A percentile compares a stretch with the other conserved stretches of the same genome.
Evolutionary conservation across 2,113 vertebrate species (phyloP).

Genomic region (Callionymus lyra): DNA sequence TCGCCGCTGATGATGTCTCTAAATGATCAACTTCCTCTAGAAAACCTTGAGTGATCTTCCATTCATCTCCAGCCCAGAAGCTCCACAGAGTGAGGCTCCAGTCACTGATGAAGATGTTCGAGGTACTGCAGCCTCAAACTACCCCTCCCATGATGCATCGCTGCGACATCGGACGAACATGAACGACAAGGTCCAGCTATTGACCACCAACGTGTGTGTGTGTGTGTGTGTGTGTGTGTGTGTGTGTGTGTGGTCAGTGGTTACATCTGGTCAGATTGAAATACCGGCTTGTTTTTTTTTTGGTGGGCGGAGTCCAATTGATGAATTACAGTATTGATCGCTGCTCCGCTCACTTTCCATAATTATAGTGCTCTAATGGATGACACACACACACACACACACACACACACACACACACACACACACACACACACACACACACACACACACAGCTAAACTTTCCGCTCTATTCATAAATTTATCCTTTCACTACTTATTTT

Average conservation of each 20-base stretch:
- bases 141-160: slow-evolving; percentile 5
- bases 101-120: no score
- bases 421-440: slow-evolving; percentile 6
- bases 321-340: slow-evolving; percentile 94
- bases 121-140: background rate
- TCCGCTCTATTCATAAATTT: no score
- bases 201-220: slow-evolving; percentile 3
- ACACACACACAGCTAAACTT: no score
- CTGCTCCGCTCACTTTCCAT: slow-evolving; percentile 89
- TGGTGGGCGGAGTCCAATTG: slow-evolving; percentile 62
- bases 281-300: slow-evolving; percentile 9
- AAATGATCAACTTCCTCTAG: background rate
- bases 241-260: slow-evolving; percentile 16
- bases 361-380: slow-evolving; percentile 93
- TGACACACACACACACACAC: slow-evolving; percentile 31
- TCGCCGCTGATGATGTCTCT: slow-evolving; percentile 6
- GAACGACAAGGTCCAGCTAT: background rate
- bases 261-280: slow-evolving; percentile 14
- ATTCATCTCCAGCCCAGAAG: slow-evolving; percentile 14
- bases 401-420: slow-evolving; percentile 21
- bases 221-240: slow-evolving; percentile 5
- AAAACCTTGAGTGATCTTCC: slow-evolving; percentile 5
- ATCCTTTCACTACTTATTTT: background rate
- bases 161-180: background rate
- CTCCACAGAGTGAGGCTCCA: background rate